Conservation (phyloP, 2,888 invertebrate species). For the Ctena decussata region DNA sequence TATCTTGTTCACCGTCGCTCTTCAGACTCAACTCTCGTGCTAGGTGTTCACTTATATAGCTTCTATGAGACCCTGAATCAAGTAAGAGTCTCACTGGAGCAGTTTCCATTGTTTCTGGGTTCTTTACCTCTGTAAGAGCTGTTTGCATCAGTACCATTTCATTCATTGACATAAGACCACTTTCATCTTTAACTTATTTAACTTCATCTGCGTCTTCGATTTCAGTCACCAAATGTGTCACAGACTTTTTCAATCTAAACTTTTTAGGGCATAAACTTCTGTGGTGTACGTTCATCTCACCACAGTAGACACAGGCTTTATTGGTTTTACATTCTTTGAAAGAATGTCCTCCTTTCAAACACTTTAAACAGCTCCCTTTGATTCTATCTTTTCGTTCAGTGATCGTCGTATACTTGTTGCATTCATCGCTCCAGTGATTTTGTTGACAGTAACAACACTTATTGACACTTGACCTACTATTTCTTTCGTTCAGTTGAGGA, state of each 20-base stretch:
- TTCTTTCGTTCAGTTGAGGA: too few species aligned
- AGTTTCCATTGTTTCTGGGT: not conserved
- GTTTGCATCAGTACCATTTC: constrained; percentile 32
- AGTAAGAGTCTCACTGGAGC: constrained; percentile 10
- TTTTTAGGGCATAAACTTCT: constrained; percentile 1
- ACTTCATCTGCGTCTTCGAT: not conserved
- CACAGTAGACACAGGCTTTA: constrained; percentile 11
- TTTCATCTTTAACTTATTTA: not conserved
- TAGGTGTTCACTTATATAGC: too few species aligned
- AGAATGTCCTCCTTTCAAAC: not conserved
- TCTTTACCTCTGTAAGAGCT: not conserved
- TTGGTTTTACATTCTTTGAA: constrained; percentile 5
- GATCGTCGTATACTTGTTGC: not conserved
- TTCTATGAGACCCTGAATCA: constrained; percentile 25
- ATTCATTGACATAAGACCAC: not conserved
- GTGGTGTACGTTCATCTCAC: not conserved
- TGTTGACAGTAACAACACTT: constrained; percentile 15
- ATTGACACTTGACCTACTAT: not conserved
- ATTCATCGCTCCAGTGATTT: constrained; percentile 12
- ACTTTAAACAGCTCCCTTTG: constrained; percentile 21
- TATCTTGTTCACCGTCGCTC: not conserved
- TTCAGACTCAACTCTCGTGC: constrained; percentile 20
- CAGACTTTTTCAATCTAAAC: not conserved
- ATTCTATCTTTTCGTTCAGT: constrained; percentile 12
- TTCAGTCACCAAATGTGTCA: not conserved